A percentile compares a stretch with the other conserved stretches of the same genome.
These are phyloP conservation scores for Stichodactyla mertensii DNA, from an alignment of 64 coral and sea anemone species.

Conservation along the genomic window DNA sequence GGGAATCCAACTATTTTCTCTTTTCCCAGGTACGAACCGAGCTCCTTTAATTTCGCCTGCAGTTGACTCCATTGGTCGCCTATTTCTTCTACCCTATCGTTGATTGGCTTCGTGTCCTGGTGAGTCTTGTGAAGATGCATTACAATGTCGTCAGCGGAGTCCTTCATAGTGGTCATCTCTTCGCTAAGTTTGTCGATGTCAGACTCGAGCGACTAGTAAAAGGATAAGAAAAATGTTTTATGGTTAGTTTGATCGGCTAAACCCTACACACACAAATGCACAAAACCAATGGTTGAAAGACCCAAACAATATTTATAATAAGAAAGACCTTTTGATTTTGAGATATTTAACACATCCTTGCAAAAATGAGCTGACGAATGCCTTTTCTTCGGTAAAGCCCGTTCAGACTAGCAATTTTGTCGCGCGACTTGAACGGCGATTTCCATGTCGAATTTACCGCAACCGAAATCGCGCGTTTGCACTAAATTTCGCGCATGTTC, in stretches of 20 bases:
- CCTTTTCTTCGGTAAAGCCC: no score
- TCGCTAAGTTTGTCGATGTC: slow-evolving; percentile 35
- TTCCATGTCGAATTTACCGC: no score
- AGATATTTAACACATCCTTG: no score
- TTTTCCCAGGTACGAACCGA: slow-evolving; percentile 1
- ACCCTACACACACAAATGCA: no score
- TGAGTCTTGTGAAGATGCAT: slow-evolving; percentile 38
- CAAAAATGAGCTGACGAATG: no score
- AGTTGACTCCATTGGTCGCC: slow-evolving; percentile 49
- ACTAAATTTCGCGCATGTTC: no score
- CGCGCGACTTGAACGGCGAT: no score
- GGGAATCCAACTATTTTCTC: not conserved
- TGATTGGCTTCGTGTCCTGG: slow-evolving; percentile 44
- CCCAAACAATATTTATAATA: no score
- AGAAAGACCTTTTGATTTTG: no score
- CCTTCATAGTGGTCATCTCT: slow-evolving; percentile 30
- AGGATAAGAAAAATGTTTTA: not conserved
- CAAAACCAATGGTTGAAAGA: no score
- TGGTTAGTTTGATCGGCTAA: not conserved
- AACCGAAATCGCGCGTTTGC: no score
- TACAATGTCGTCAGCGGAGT: slow-evolving; percentile 48
- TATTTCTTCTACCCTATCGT: slow-evolving; percentile 34
- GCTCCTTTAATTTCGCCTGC: slow-evolving; percentile 47
- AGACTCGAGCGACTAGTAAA: slow-evolving; percentile 27
- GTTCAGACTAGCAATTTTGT: no score